These are phyloP conservation scores for Neuroterus valhalla DNA, from an alignment of 1,140 invertebrate genomes.

Conservation along the genomic window DNA sequence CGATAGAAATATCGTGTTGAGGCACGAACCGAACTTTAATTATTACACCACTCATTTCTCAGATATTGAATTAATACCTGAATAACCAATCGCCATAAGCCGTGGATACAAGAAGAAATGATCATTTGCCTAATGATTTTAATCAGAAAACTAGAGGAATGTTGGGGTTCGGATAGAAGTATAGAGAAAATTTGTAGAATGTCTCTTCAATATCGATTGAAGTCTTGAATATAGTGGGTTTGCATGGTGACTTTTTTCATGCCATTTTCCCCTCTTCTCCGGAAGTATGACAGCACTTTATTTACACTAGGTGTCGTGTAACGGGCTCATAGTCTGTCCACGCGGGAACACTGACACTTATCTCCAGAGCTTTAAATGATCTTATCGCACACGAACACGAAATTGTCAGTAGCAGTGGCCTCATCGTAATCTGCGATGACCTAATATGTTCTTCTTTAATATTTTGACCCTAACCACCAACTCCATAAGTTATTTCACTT, in stretches of 20 bases:
- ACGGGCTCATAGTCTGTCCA: not conserved
- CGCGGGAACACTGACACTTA: not conserved
- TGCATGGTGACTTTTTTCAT: not conserved
- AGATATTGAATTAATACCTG: not conserved
- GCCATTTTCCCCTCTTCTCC: not conserved
- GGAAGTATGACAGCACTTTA: conserved; percentile 1
- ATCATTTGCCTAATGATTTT: no score
- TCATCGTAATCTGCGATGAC: conserved; percentile 16
- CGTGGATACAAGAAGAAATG: no score
- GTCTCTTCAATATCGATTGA: not conserved
- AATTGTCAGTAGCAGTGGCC: conserved; percentile 7
- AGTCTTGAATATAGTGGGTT: not conserved
- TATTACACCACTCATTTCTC: not conserved
- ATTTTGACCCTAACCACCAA: not conserved
- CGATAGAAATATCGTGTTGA: not conserved
- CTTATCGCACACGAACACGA: not conserved
- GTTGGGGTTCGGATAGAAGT: no score
- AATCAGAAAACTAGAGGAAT: no score
- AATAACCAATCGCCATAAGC: no score
- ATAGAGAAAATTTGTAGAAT: not conserved
- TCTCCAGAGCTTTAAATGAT: conserved; percentile 28
- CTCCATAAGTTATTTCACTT: not conserved
- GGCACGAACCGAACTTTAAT: not conserved
- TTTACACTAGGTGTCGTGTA: conserved; percentile 25
- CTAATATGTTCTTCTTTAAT: conserved; percentile 6